phyloP scores from a whole-genome alignment of 35 echinoderm and acorn worm genomes.

The Lytechinus variegatus region DNA sequence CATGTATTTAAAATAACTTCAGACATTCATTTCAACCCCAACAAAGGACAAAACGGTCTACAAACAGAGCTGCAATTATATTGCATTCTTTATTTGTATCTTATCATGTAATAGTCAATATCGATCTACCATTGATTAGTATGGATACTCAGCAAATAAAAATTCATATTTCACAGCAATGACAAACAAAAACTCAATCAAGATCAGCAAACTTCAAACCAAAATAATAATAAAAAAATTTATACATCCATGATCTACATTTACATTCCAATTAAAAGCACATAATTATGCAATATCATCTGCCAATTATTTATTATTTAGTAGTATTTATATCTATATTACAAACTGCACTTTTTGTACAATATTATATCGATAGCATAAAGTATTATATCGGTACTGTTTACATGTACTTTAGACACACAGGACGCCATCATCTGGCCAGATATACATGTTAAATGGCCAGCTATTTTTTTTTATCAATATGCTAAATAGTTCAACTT shows the following conservation, averaged over 20 bases:
- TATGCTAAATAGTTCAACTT: neutral
- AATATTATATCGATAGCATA: conserved; percentile 29
- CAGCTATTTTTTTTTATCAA: neutral
- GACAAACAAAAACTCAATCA: conserved; percentile 7
- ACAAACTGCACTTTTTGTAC: conserved; percentile 42
- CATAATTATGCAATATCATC: neutral
- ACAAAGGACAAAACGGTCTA: neutral
- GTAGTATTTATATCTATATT: conserved; percentile 38
- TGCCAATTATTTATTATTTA: conserved; percentile 11
- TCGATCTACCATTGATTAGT: conserved; percentile 45
- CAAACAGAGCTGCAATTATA: conserved; percentile 23
- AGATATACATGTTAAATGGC: neutral
- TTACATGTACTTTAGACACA: conserved; percentile 33
- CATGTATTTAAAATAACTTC: too few relatives aligned
- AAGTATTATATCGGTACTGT: conserved; percentile 37
- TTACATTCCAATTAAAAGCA: conserved; percentile 39
- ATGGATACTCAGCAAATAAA: conserved; percentile 41
- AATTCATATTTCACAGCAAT: conserved; percentile 43
- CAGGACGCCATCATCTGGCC: neutral
- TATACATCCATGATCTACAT: conserved; percentile 47
- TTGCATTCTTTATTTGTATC: conserved; percentile 38
- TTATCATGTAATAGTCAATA: conserved; percentile 20
- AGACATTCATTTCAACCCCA: neutral
- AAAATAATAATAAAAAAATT: conserved; percentile 43
- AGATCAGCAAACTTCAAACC: conserved; percentile 39